Conservation (phyloP, 2,113 vertebrate species). For the Chloebia gouldiae region DNA sequence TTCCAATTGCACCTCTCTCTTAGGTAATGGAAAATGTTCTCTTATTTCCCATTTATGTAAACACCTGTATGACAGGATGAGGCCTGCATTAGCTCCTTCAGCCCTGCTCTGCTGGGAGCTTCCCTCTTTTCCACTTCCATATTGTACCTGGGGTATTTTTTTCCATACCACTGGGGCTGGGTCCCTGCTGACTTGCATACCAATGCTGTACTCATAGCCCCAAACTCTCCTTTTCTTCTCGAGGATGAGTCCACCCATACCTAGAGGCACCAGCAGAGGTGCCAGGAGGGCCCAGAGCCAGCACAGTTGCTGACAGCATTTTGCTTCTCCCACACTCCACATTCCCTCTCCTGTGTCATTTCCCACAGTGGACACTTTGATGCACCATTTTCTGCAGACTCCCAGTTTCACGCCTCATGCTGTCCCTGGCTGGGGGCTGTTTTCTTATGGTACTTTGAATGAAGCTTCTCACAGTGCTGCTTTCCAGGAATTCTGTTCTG, state of each 20-base stretch:
- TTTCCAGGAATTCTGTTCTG: slow-evolving; percentile 35
- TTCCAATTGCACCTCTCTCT: neutral
- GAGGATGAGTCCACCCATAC: neutral
- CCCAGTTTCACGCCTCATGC: neutral
- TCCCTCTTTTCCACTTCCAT: neutral
- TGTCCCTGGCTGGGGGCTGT: neutral
- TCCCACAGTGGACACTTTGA: neutral
- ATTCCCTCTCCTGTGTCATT: neutral
- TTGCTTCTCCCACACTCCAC: fast-evolving
- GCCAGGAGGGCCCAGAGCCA: neutral
- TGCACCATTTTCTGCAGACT: neutral
- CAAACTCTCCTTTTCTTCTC: neutral
- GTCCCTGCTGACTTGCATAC: fast-evolving
- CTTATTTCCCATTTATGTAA: neutral
- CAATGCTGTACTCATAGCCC: neutral
- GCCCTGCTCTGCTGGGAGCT: neutral
- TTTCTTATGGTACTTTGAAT: neutral
- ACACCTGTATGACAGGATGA: neutral
- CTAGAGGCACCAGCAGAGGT: neutral
- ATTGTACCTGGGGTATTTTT: neutral
- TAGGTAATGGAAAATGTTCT: neutral
- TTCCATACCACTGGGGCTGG: neutral
- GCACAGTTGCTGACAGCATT: fast-evolving
- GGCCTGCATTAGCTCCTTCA: neutral
- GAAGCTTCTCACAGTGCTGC: neutral